Percentiles rank a stretch among this genome's conserved stretches.
phyloP scores from a whole-genome alignment of 2,113 vertebrate genomes.

The Parus major region DNA sequence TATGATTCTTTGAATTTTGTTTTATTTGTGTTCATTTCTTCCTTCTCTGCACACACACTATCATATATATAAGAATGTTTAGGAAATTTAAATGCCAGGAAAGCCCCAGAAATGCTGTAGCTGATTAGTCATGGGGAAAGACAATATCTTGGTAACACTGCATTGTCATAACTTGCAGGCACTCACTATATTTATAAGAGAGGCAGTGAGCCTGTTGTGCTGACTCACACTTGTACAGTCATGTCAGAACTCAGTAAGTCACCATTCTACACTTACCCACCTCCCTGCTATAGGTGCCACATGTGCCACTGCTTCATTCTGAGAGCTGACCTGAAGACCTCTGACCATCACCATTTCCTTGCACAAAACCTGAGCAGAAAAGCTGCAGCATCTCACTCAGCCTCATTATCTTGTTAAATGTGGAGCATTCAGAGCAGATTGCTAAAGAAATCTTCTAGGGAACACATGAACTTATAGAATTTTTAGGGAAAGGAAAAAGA shows the following conservation, averaged over 20 bases:
- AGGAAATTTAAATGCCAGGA: background rate
- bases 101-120: background rate
- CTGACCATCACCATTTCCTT: background rate
- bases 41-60: background rate
- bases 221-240: background rate
- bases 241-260: background rate
- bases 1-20: background rate
- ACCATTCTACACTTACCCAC: background rate
- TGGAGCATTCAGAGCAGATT: background rate
- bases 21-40: background rate
- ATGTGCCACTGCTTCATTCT: background rate
- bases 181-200: background rate
- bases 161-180: background rate
- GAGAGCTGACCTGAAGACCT: background rate
- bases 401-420: background rate
- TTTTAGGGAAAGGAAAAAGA: background rate
- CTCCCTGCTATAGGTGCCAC: fast-evolving
- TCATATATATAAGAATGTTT: background rate
- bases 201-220: background rate
- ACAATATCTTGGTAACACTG: background rate
- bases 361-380: background rate
- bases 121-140: background rate
- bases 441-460: background rate
- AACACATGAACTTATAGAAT: background rate
- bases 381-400: background rate